These are phyloP conservation scores for Danaus melanippus DNA, from an alignment of 1,140 invertebrate genomes.

Conservation along the genomic window DNA sequence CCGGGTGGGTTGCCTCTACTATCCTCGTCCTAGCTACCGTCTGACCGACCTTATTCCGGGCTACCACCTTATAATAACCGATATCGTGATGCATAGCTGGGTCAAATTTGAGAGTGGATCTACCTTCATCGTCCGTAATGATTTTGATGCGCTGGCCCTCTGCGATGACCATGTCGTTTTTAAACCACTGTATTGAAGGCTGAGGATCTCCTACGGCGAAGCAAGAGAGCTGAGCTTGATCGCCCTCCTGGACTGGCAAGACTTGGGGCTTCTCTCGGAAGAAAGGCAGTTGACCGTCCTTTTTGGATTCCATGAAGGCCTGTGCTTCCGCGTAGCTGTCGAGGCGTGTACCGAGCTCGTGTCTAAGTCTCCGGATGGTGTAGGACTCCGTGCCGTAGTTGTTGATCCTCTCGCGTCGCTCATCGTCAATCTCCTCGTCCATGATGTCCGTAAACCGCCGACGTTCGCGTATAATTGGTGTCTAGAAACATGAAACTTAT, in stretches of 20 bases:
- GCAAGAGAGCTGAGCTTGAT: constrained; percentile 85
- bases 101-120: constrained; percentile 83
- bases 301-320: constrained; percentile 84
- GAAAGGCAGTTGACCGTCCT: constrained; percentile 84
- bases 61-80: constrained; percentile 96
- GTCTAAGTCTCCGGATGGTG: constrained; percentile 81
- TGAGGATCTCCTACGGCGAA: constrained; percentile 91
- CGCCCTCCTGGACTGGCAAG: constrained; percentile 83
- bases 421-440: constrained; percentile 96
- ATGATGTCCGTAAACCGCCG: constrained; percentile 94
- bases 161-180: constrained; percentile 88
- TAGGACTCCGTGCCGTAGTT: constrained; percentile 82
- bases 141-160: constrained; percentile 86
- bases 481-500: constrained; percentile 61
- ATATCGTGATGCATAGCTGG: constrained; percentile 85
- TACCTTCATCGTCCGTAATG: constrained; percentile 81
- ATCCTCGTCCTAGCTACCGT: constrained; percentile 82
- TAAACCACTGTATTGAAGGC: constrained; percentile 96
- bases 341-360: constrained; percentile 85
- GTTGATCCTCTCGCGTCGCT: constrained; percentile 84
- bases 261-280: constrained; percentile 87
- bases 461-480: constrained; percentile 89
- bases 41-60: constrained; percentile 88
- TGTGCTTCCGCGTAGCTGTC: constrained; percentile 89
- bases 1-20: constrained; percentile 82